These are phyloP conservation scores for Eutrigla gurnardus DNA, from an alignment of 2,797 vertebrate species.

Conservation along the genomic window DNA sequence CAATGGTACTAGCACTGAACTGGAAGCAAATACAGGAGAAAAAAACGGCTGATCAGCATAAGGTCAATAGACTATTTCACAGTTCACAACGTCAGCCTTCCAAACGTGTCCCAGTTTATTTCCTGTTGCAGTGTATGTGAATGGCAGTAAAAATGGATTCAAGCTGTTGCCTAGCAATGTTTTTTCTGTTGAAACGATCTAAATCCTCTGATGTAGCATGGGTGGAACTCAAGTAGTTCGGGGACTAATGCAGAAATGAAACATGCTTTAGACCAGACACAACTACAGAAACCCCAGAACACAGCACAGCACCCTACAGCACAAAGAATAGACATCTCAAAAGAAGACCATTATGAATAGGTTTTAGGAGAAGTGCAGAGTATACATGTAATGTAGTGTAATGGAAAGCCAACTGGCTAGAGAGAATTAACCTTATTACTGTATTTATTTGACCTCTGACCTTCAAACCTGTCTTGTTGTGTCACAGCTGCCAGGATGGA, in stretches of 20 bases:
- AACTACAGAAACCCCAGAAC: constrained; percentile 6
- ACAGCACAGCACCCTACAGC: no score
- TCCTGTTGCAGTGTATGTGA: neutral
- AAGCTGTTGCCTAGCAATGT: neutral
- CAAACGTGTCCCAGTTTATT: neutral
- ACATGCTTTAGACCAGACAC: neutral
- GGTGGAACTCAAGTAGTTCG: constrained; percentile 2
- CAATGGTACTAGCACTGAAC: no score
- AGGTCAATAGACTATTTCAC: neutral
- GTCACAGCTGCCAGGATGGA: constrained; percentile 81
- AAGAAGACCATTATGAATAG: neutral
- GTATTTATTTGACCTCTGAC: constrained; percentile 49
- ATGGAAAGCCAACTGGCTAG: no score
- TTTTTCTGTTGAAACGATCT: neutral
- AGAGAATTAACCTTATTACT: neutral
- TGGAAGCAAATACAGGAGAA: no score
- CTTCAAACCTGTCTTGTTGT: constrained; percentile 40
- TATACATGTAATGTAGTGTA: constrained; percentile 6
- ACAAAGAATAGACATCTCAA: neutral
- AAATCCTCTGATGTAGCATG: constrained; percentile 27
- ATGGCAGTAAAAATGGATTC: neutral
- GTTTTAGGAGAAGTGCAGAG: neutral
- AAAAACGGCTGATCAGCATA: no score
- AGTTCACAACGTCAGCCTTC: neutral
- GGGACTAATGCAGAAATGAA: constrained; percentile 11